Base-by-base conservation (phyloP, 2,113 vertebrate species). In the Rhinogobius similis region DNA sequence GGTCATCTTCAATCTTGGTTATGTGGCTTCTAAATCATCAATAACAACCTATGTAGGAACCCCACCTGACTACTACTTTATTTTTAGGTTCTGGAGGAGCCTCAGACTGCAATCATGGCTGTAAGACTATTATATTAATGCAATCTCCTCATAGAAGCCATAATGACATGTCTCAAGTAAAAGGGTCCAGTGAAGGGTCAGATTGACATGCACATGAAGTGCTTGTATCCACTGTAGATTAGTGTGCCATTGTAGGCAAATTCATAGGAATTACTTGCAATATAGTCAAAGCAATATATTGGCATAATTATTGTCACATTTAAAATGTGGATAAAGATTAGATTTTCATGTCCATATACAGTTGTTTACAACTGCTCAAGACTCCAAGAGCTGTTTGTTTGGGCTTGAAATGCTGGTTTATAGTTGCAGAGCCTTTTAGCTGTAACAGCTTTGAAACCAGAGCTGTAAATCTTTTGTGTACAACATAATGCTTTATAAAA, bases 221-320 rank as follows among this genome's bases (percentile, higher is more conserved):
- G 78, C 79, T 85, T 87, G 63, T 86, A 82, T 84, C 81, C 78
- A 86, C 78, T 75, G 62, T 83, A 88, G 82, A 39, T 82, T 83
- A 87, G 81, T 77, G 69, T 86, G 82, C 83, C 68, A 68, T 78
- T 79, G 72, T 86, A 77, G 82, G 84, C 84, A 86, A 86, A 72
- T 69, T 82, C 71, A 83, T 87, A 88, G 81, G 86, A 89, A 85
- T 81, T 84, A 81, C 81, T 92, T 79, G 89, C 90, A 92, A 90
- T 90, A 90, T 87, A 82, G 88, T 86, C 67, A 86, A 91, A 92
- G 90, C 90, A 92, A 92, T 91, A 91, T 85, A 78, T 81, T 50
- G 63, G 87, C 72, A 78, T 24, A 18, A 82, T 74, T 77, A 65
- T 73, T 77, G 77, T 90, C 82, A 78, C 70, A 77, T 86, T 85